Base-by-base conservation (phyloP, 2,888 invertebrate genomes). In the Allygus modestus region DNA sequence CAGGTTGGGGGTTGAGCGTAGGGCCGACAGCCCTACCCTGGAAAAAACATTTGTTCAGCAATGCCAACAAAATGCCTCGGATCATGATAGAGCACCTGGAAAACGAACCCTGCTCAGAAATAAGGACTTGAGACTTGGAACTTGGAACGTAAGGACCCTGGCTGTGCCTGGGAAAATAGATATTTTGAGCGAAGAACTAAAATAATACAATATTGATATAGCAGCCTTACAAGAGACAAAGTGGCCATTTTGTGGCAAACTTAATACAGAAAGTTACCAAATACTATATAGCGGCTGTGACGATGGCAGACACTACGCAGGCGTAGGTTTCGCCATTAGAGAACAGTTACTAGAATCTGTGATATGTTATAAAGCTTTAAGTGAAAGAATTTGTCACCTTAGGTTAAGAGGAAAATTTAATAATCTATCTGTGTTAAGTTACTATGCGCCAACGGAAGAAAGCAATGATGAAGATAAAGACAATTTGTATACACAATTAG, bases 401-500 rank as follows among this genome's bases (percentile, higher is more conserved):
- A 84, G 87, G 84, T 77, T 87, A n/a, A 87, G 86, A 86, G 85
- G 82, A 43, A 86, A 65, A 41, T 85, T 84, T 61, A 82, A 82
- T 71, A 87, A 87, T 28, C 71, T 87, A 81, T 77, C 82, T 23
- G 75, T 88, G 37, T 81, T 87, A 26, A 86, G 86, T 84, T 83
- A 83, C 12, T 86, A 87, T 75, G 87, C 87, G 20, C 87, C 87
- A 23, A 86, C 86, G 20, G 87, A 88, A 54, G 87, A 87, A 33
- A 85, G 84, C 71, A 84, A 86, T n/a, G 81, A 85, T 26, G 86
- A 87, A 43, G 81, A 71, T 26, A 87, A 87, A 84, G 87, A 87
- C 33, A 61, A 65, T 31, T 87, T 84, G 28, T 87, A 88, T 73
- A 85, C 86, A 28, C 46, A 85, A 26, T 79, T 87, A 71, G 86